These are phyloP conservation scores for Barbus barbus DNA, from an alignment of 2,113 vertebrate species.

Conservation along the genomic window DNA sequence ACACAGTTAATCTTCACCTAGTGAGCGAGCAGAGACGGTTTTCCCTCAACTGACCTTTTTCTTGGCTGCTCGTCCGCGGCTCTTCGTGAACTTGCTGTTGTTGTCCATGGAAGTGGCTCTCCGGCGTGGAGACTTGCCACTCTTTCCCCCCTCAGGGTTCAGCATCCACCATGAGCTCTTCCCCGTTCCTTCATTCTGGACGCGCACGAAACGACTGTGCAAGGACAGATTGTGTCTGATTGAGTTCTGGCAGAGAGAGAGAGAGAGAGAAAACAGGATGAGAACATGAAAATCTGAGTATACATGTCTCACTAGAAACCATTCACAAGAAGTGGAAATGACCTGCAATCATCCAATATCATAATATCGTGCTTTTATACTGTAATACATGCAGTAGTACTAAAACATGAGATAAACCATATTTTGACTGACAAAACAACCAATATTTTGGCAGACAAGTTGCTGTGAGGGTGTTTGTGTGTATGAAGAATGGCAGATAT, in stretches of 20 bases:
- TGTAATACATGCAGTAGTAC: not conserved
- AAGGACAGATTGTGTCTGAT: conserved; percentile 97
- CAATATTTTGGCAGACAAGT: not conserved
- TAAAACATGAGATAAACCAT: not conserved
- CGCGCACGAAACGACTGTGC: conserved; percentile 95
- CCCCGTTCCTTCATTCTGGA: conserved; percentile 97
- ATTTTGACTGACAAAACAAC: not conserved
- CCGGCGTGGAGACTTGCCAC: conserved; percentile 92
- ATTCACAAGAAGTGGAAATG: not conserved
- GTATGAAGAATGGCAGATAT: not conserved
- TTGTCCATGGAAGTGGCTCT: conserved; percentile 96
- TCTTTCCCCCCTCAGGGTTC: conserved; percentile 96
- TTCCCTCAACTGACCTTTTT: conserved; percentile 80
- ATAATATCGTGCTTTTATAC: not conserved
- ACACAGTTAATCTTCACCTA: not conserved
- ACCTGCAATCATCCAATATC: not conserved
- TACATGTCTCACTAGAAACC: not conserved
- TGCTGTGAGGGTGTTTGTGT: not conserved
- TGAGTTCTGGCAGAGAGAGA: conserved; percentile 83
- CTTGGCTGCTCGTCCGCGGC: conserved; percentile 91
- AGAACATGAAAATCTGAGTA: not conserved
- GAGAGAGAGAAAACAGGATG: not conserved
- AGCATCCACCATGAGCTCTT: conserved; percentile 99
- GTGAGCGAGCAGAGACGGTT: not conserved
- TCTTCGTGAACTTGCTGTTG: conserved; percentile 95